phyloP scores from a whole-genome alignment of 2,113 vertebrate species.

The Dipodomys stephensi region DNA sequence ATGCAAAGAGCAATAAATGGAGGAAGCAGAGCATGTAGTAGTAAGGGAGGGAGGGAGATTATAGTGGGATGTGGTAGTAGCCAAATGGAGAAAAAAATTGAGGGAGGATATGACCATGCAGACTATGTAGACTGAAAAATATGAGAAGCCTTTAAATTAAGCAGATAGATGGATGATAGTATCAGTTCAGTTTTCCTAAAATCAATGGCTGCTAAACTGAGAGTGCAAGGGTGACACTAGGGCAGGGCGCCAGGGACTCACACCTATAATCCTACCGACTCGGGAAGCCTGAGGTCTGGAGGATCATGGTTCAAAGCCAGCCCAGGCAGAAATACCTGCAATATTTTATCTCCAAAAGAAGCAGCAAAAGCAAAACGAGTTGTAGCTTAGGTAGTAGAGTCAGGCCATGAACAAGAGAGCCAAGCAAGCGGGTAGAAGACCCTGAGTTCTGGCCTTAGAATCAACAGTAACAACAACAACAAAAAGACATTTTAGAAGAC shows the following conservation, averaged over 20 bases:
- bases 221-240: background rate
- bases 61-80: background rate
- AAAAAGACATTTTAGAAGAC: background rate
- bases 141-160: slow-evolving; percentile 13
- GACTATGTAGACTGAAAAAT: background rate
- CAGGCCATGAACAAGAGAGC: too few species aligned
- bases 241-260: too few species aligned
- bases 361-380: too few species aligned
- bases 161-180: background rate
- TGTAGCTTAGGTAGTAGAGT: too few species aligned
- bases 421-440: too few species aligned
- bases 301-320: too few species aligned
- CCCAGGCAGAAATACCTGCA: too few species aligned
- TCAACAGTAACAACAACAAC: too few species aligned
- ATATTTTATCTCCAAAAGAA: too few species aligned
- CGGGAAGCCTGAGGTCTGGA: too few species aligned
- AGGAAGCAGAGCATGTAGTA: background rate
- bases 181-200: background rate
- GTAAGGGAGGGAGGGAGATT: background rate
- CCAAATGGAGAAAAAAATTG: background rate
- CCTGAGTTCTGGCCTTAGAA: too few species aligned
- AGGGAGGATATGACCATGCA: background rate
- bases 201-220: background rate
- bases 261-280: too few species aligned
- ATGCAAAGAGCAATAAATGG: background rate